Percentiles rank a stretch among this genome's conserved stretches.
These are phyloP conservation scores for Monomorium pharaonis DNA, from an alignment of 1,140 invertebrate species.

Conservation along the genomic window DNA sequence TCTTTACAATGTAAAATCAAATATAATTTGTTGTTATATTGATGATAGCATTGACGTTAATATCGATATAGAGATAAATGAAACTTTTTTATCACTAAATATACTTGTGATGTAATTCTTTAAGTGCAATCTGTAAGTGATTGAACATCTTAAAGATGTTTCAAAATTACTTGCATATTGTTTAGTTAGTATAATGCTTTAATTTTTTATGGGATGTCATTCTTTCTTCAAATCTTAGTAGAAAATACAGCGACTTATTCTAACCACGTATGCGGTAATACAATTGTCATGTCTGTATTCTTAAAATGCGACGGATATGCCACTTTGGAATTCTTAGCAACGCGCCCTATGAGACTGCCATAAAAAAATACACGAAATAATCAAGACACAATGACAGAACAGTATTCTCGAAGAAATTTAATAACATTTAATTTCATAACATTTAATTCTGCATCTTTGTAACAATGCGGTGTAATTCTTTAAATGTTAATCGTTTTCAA, in stretches of 20 bases:
- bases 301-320: background rate
- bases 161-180: background rate
- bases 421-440: background rate
- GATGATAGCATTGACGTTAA: background rate
- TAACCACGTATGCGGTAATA: background rate
- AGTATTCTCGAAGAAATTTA: background rate
- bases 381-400: background rate
- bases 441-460: background rate
- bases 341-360: background rate
- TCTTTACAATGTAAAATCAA: background rate
- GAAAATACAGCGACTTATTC: background rate
- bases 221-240: background rate
- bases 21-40: background rate
- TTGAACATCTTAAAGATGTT: background rate
- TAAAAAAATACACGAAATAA: background rate
- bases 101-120: conserved; percentile 2
- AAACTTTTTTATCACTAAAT: background rate
- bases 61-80: background rate
- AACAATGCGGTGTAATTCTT: too few species aligned
- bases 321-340: background rate
- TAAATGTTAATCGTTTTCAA: background rate
- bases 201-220: background rate
- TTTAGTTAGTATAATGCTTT: background rate
- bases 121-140: background rate
- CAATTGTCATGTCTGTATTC: conserved; percentile 3